Base-by-base conservation (phyloP, 2,888 invertebrate species). In the Orchesella flavescens region DNA sequence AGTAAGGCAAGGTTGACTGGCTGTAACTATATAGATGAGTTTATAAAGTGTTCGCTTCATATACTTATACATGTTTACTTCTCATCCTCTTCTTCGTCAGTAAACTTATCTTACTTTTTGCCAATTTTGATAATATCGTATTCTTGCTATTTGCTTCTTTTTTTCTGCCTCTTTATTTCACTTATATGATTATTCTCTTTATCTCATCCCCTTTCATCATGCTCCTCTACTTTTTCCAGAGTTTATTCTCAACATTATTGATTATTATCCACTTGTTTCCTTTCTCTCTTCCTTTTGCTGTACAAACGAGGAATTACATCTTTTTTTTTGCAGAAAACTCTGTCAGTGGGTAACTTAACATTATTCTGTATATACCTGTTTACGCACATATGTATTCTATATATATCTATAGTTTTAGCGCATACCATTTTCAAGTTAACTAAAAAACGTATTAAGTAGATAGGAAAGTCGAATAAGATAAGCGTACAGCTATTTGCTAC, bases 191-290 rank as follows among this genome's bases (percentile, higher is more conserved):
- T 57, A 57, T 57, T 57, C 17, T 57, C 57, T 10, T 57, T 57
- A 4, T 19, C 10, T n/a, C 7, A 5, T 53, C 15, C 57, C 57
- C 9, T 61, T 61, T 13, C 24, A 57, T 19, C n/a, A 21, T 61
- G 34, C 34, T 24, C 10, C 61, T 61, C 61, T 2, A 61, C 4
- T 61, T 61, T 13, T 61, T 24, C 19, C 21, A 24, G 24, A 24
- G 23, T 23, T 23, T 61, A 61, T 61, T 61, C 61, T 24, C 12
- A 61, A 7, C 24, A 12, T 61, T 61, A 61, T 61, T 61, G 61
- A 61, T 61, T 61, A 61, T 61, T n/a, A 61, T 61, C 61, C 23
- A 61, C 24, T 24, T 61, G 4, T 23, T 61, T n/a, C 57, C 17
- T n/a, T 5, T 53, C 53, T 53, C 10, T 3, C 2, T n/a, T n/a